Evolutionary conservation across 2,888 invertebrate genomes (phyloP).

Genomic region (Trissolcus brochymenae): DNA sequence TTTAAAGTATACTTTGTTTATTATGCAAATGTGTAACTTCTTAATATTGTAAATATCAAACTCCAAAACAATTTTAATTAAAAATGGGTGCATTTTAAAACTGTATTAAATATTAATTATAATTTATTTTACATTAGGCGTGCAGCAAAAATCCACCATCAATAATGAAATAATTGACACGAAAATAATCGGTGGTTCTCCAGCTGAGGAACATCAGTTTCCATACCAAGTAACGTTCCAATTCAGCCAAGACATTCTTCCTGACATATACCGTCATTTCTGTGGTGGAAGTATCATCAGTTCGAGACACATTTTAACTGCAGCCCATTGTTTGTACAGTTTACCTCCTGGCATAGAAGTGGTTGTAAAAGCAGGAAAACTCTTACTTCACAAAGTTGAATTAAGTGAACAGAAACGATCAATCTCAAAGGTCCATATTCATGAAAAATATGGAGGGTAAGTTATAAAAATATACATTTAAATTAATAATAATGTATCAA

Average conservation of each 20-base stretch:
- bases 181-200: background rate
- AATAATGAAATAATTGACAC: background rate
- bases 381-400: background rate
- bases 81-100: background rate
- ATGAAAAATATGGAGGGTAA: conserved; percentile 46
- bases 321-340: background rate
- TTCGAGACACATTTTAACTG: background rate
- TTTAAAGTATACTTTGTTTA: background rate
- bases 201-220: background rate
- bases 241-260: background rate
- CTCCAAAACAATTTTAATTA: background rate
- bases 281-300: conserved; percentile 1
- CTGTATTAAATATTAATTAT: background rate
- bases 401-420: conserved; percentile 2
- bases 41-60: background rate
- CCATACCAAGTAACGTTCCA: conserved; percentile 1
- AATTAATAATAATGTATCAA: too few species aligned
- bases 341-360: background rate
- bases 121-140: background rate
- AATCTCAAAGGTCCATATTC: conserved; percentile 14
- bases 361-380: background rate
- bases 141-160: background rate
- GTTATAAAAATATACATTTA: background rate
- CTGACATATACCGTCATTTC: background rate
- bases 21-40: background rate